phyloP scores from a whole-genome alignment of 2,113 vertebrate species.

The Malurus alboscapulatus region DNA sequence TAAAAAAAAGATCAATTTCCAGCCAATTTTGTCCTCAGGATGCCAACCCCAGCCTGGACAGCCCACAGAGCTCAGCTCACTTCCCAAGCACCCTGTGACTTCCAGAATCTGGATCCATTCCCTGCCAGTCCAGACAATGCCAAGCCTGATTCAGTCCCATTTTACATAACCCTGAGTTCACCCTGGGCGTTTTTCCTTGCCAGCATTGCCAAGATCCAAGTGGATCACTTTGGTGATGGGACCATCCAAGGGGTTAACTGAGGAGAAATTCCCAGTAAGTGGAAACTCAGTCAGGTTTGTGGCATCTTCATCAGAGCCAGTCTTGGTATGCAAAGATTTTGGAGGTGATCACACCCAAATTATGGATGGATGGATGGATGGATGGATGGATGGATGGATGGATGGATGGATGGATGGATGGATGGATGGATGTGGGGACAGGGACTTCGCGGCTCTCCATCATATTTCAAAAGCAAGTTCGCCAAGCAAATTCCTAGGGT shows the following conservation, averaged over 20 bases:
- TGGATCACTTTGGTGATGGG: fast-evolving
- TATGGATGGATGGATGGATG: background rate
- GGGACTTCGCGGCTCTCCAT: background rate
- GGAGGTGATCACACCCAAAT: background rate
- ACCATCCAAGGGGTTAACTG: background rate
- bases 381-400: no score
- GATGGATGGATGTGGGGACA: fast-evolving
- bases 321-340: background rate
- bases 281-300: fast-evolving
- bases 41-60: background rate
- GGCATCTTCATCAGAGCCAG: background rate
- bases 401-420: no score
- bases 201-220: background rate
- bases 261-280: background rate
- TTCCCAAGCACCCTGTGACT: background rate
- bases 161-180: background rate
- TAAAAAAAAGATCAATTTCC: background rate
- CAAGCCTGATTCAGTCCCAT: background rate
- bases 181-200: fast-evolving
- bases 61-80: background rate
- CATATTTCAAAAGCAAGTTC: fast-evolving
- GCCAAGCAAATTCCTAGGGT: background rate
- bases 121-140: background rate
- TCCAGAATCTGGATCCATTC: background rate
- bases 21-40: background rate